Percentiles rank a stretch among this genome's conserved stretches.
phyloP scores from a whole-genome alignment of 2,888 invertebrate species.

The Phrixothrix hirtus region DNA sequence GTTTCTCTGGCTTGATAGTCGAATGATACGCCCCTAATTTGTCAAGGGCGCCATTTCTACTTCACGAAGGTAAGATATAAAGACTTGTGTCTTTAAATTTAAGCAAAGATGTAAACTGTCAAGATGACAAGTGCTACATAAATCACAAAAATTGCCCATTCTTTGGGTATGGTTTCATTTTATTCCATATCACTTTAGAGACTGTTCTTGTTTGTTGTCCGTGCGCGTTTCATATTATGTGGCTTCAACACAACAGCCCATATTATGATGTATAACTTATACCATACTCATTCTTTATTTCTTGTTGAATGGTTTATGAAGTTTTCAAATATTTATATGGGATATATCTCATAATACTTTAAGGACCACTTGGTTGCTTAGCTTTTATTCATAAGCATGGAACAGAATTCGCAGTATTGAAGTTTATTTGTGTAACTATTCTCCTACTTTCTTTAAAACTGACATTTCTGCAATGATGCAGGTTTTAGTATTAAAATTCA shows the following conservation, averaged over 20 bases:
- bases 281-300: too few species aligned
- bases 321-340: too few species aligned
- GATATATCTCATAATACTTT: too few species aligned
- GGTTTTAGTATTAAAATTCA: too few species aligned
- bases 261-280: neutral
- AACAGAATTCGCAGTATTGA: too few species aligned
- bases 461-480: too few species aligned
- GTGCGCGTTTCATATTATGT: conserved; percentile 4
- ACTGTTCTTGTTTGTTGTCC: conserved; percentile 3
- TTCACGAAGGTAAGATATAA: conserved; percentile 7
- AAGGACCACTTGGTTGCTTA: too few species aligned
- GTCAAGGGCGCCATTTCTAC: conserved; percentile 20
- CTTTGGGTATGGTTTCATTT: conserved; percentile 13
- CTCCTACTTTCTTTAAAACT: too few species aligned
- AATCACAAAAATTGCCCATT: conserved; percentile 27
- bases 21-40: conserved; percentile 21
- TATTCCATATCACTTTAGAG: conserved; percentile 11
- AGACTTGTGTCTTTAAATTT: conserved; percentile 15
- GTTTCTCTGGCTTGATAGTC: conserved; percentile 9
- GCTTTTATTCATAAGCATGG: too few species aligned
- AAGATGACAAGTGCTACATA: conserved; percentile 20
- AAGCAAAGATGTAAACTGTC: conserved; percentile 22
- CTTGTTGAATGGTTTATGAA: too few species aligned
- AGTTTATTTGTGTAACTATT: too few species aligned
- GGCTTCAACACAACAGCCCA: neutral